phyloP scores from a whole-genome alignment of 2,797 vertebrate species.

The Acipenser oxyrinchus region DNA sequence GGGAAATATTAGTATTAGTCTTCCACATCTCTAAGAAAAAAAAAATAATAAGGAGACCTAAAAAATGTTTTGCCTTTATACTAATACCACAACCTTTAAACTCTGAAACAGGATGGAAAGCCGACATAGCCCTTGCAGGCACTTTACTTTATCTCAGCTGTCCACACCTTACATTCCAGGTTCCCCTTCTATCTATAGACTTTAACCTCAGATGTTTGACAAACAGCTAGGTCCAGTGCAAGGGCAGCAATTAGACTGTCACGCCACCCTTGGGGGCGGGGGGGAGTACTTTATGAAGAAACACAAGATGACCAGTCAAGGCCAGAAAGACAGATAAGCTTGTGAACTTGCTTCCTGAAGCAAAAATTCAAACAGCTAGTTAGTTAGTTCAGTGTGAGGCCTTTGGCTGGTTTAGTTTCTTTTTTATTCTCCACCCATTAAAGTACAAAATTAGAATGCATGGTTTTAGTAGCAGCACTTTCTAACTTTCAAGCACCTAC shows the following conservation, averaged over 20 bases:
- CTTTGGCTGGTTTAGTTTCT: no score
- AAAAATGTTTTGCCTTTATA: slow-evolving; percentile 13
- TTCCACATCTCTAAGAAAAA: neutral
- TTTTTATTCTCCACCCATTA: no score
- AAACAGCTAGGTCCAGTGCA: slow-evolving; percentile 53
- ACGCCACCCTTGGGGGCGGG: slow-evolving; percentile 38
- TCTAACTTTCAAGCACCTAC: no score
- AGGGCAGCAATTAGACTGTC: slow-evolving; percentile 46
- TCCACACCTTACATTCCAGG: slow-evolving; percentile 51
- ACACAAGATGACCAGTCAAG: slow-evolving; percentile 36
- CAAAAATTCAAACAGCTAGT: neutral
- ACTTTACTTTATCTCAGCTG: slow-evolving; percentile 50
- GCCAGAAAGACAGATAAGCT: slow-evolving; percentile 24
- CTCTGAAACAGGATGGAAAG: slow-evolving; percentile 35
- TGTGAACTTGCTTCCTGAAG: slow-evolving; percentile 27
- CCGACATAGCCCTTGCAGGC: slow-evolving; percentile 29
- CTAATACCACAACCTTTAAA: slow-evolving; percentile 44
- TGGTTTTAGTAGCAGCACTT: no score
- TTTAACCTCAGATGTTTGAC: slow-evolving; percentile 56
- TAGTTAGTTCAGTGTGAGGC: no score
- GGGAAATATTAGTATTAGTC: neutral
- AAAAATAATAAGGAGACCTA: neutral
- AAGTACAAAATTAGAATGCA: no score
- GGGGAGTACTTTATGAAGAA: slow-evolving; percentile 30
- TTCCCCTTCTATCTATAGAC: slow-evolving; percentile 50